Evolutionary conservation across 2,113 vertebrate species (phyloP).

Genomic region (Turdus rufiventris): DNA sequence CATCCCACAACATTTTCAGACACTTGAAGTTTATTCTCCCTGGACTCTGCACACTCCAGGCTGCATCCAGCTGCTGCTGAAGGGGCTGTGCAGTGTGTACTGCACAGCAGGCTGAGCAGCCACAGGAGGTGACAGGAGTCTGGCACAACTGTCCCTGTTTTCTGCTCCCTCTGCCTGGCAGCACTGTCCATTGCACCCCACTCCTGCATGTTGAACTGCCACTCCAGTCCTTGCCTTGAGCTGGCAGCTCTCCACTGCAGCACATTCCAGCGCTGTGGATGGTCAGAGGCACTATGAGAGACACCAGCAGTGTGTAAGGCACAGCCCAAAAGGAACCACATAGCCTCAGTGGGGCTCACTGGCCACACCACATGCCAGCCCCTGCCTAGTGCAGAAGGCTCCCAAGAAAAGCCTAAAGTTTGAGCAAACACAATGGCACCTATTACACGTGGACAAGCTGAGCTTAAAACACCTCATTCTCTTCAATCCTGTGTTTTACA

Average conservation of each 20-base stretch:
- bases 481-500: neutral
- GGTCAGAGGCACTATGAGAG: neutral
- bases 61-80: neutral
- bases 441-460: neutral
- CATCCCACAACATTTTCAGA: neutral
- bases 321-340: neutral
- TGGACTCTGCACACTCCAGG: neutral
- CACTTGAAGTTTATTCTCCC: neutral
- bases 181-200: fast-evolving
- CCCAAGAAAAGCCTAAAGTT: neutral
- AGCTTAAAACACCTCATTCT: neutral
- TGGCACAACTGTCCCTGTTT: neutral
- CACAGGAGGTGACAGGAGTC: neutral
- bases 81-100: neutral
- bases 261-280: neutral
- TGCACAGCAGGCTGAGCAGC: neutral
- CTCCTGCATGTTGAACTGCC: neutral
- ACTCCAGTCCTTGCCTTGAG: neutral
- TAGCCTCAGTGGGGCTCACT: neutral
- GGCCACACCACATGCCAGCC: neutral
- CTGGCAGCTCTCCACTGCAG: neutral
- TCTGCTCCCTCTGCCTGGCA: neutral
- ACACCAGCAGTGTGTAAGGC: neutral
- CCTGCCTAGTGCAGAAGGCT: neutral
- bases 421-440: neutral